Conservation (phyloP, 2,888 invertebrate species). For the Helleia helle region DNA sequence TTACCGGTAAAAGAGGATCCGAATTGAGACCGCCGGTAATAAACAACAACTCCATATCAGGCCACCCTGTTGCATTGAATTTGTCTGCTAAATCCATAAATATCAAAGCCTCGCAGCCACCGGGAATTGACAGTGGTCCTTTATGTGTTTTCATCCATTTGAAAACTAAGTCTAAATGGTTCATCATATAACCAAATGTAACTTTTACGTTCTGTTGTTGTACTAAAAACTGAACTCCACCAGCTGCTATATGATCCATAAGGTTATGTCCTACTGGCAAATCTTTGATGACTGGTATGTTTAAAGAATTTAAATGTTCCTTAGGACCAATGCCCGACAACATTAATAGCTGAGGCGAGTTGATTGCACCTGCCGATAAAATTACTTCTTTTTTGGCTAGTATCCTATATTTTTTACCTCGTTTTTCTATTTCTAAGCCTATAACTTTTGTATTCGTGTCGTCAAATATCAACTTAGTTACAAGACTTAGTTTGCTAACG, state of each 20-base stretch:
- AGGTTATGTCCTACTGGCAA: conserved; percentile 79
- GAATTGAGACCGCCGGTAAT: conserved; percentile 69
- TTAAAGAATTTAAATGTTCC: conserved; percentile 69
- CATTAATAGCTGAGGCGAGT: conserved; percentile 85
- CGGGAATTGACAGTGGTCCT: conserved; percentile 76
- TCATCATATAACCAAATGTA: conserved; percentile 47
- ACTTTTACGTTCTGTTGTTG: conserved; percentile 43
- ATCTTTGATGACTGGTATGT: conserved; percentile 71
- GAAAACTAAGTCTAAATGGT: conserved; percentile 52
- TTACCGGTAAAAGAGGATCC: conserved; percentile 55
- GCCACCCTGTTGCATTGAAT: conserved; percentile 68
- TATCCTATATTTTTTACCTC: conserved; percentile 62
- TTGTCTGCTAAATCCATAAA: conserved; percentile 77
- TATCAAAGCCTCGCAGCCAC: conserved; percentile 79
- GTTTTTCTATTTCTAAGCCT: conserved; percentile 75
- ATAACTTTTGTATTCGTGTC: conserved; percentile 67
- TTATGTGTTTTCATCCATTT: conserved; percentile 69
- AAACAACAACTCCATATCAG: conserved; percentile 78
- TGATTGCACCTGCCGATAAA: conserved; percentile 82
- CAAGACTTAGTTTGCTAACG: conserved; percentile 74
- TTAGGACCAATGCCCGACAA: conserved; percentile 83
- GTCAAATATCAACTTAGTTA: conserved; percentile 74
- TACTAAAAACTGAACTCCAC: conserved; percentile 75
- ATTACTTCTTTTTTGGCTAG: conserved; percentile 82
- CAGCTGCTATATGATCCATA: conserved; percentile 80